Percentiles rank a stretch among this genome's conserved stretches.
Evolutionary conservation across 2,888 invertebrate species (phyloP).

Genomic region (Papilio demoleus): DNA sequence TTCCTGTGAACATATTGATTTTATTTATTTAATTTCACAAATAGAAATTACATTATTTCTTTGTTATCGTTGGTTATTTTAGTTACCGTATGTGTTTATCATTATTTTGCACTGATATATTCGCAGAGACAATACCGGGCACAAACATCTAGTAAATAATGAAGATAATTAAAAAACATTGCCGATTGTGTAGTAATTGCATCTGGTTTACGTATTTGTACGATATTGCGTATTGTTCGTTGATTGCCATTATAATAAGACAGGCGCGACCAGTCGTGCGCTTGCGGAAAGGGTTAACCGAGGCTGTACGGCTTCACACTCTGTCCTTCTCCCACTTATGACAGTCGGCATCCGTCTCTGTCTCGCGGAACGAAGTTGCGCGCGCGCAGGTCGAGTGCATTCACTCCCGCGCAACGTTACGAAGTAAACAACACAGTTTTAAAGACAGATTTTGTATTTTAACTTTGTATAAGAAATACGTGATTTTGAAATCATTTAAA

Average conservation of each 20-base stretch:
- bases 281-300: conserved; percentile 29
- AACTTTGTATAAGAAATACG: conserved; percentile 15
- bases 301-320: conserved; percentile 49
- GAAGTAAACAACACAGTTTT: conserved; percentile 56
- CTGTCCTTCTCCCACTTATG: conserved; percentile 58
- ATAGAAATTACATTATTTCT: neutral
- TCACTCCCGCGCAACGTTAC: conserved; percentile 69
- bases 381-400: conserved; percentile 60
- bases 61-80: neutral
- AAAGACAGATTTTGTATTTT: conserved; percentile 20
- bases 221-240: conserved; percentile 54
- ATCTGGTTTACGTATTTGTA: conserved; percentile 39
- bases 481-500: conserved; percentile 51
- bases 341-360: conserved; percentile 45
- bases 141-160: conserved; percentile 10
- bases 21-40: too few species aligned
- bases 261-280: conserved; percentile 50
- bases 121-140: neutral
- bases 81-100: neutral
- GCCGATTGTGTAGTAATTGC: neutral
- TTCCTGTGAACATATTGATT: neutral
- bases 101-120: neutral
- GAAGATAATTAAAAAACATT: conserved; percentile 14
- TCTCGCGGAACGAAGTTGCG: conserved; percentile 44
- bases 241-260: conserved; percentile 60